Percentiles rank a stretch among this genome's conserved stretches.
These are phyloP conservation scores for Neopipo cinnamomea DNA, from an alignment of 2,113 vertebrate species.

Conservation along the genomic window DNA sequence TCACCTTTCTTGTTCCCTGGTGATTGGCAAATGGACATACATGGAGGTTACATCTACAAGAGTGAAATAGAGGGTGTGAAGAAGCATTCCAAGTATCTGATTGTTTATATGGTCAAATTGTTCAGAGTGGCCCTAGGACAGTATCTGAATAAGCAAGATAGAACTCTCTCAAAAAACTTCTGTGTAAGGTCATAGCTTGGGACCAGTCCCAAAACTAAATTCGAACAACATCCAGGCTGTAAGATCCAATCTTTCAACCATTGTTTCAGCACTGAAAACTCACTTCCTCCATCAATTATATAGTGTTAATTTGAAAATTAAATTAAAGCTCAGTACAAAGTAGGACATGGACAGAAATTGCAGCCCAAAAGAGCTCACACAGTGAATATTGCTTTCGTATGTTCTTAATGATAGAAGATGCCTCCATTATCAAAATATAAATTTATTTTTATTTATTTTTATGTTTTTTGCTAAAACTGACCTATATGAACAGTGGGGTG, in stretches of 20 bases:
- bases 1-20: neutral
- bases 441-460: neutral
- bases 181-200: neutral
- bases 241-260: neutral
- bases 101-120: neutral
- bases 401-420: neutral
- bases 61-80: neutral
- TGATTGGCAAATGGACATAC: neutral
- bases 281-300: neutral
- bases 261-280: neutral
- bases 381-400: neutral
- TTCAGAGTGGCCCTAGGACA: neutral
- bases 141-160: neutral
- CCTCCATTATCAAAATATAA: neutral
- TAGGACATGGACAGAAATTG: neutral
- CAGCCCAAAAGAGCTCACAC: neutral
- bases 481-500: neutral
- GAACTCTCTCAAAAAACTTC: neutral
- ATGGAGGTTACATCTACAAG: neutral
- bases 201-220: neutral
- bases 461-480: neutral
- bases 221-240: neutral
- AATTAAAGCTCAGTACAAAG: neutral
- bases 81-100: neutral
- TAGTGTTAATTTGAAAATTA: neutral